Evolutionary conservation across 2,113 vertebrate genomes (phyloP), one percentile per base, ranked within the genome.

Genomic region (Leiothrix lutea): DNA sequence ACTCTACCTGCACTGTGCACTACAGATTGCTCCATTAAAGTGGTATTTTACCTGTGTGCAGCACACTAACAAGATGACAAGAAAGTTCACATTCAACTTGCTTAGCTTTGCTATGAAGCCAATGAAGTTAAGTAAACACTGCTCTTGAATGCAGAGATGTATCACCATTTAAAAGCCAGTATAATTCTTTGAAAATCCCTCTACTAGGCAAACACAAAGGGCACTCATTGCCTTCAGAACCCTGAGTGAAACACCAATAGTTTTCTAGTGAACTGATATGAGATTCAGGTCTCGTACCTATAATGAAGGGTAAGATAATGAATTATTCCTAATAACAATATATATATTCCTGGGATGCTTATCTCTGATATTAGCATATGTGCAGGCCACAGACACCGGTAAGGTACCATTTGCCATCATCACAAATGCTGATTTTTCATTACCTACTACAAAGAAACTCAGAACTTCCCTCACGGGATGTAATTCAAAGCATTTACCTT

Each of bases 401-500:
- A 94, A 94, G 54, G 72, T 65, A 82, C n/a, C 58, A 88, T 86
- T 95, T 90, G 84, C 81, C 89, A 72, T 36, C 24, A 3, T 73
- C 62, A 82, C 61, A 93, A 97, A 94, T 95, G 93, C 57, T 90
- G 92, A 92, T 94, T 92, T 91, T 95, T 95, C 79, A 94, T 96
- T 94, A 85, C 80, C 78, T 97, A 90, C 69, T 84, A 53, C 62
- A 95, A 94, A 95, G 69, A 70, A 96, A 57, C 57, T 81, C 72
- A 92, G 86, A 94, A 40, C 28, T 86, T 50, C 31, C 51, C 86
- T 96, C 93, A 26, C 6, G 86, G 88, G 84, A 95, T 60, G 73
- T 91, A 92, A 96, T 94, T 94, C 90, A 95, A 96, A 95, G 90
- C 80, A 90, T 95, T 96, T 94, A 96, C 90, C 65, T 92, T 92